A percentile compares a stretch with the other conserved stretches of the same genome.
These are phyloP conservation scores for Microcebus murinus DNA, from an alignment of 2,113 vertebrate genomes.

Conservation along the genomic window DNA sequence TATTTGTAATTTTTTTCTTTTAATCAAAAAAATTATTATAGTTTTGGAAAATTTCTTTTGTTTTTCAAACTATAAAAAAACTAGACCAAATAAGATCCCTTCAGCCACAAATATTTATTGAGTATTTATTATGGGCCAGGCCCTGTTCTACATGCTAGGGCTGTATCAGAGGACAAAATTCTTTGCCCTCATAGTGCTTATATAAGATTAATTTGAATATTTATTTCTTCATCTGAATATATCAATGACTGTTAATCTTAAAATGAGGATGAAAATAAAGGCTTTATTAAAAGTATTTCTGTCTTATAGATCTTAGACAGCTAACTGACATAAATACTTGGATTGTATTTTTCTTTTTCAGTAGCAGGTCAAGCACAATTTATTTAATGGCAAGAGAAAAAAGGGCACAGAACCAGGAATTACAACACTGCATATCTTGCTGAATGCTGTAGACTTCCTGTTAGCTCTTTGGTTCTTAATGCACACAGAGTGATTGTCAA, in stretches of 20 bases:
- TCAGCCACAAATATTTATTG: background rate
- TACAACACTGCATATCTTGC: conserved; percentile 24
- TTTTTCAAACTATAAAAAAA: background rate
- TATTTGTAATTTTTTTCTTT: background rate
- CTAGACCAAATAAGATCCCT: background rate
- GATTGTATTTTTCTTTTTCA: background rate
- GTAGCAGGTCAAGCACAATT: background rate
- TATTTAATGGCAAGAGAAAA: background rate
- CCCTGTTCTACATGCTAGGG: background rate
- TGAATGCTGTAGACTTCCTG: conserved; percentile 59
- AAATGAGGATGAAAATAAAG: background rate
- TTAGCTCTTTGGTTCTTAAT: conserved; percentile 54
- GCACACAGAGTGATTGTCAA: conserved; percentile 72
- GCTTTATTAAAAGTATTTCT: background rate
- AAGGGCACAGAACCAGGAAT: conserved; percentile 38
- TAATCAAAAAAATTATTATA: background rate
- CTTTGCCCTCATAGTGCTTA: background rate
- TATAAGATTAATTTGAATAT: background rate
- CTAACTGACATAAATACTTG: background rate
- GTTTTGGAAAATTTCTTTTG: background rate
- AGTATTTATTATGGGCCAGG: background rate
- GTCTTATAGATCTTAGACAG: background rate
- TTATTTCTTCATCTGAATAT: background rate
- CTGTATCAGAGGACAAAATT: background rate
- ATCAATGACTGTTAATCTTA: background rate